A percentile compares a stretch with the other conserved stretches of the same genome.
phyloP scores from a whole-genome alignment of 2,888 invertebrate species.

The Lepidocyrtinus sp. region DNA sequence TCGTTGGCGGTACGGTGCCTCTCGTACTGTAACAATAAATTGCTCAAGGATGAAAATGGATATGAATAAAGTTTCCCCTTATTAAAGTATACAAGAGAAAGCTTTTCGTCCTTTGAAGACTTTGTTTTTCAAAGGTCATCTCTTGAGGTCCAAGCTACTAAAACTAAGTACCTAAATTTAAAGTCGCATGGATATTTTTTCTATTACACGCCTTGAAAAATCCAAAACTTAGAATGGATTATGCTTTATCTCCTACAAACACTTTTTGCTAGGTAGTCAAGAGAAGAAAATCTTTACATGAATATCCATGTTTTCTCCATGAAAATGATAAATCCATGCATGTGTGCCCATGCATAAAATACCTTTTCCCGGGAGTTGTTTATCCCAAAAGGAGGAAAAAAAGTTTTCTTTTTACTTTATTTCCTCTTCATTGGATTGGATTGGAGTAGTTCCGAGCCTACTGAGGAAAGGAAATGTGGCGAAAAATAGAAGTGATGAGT shows the following conservation, averaged over 20 bases:
- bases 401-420: background rate
- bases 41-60: slow-evolving; percentile 63
- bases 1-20: slow-evolving; percentile 48
- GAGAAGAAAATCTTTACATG: background rate
- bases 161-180: too few species aligned
- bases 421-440: background rate
- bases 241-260: too few species aligned
- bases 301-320: too few species aligned
- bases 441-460: too few species aligned
- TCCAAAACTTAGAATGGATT: slow-evolving; percentile 28
- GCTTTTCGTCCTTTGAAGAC: too few species aligned
- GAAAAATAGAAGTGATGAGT: background rate
- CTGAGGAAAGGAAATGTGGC: too few species aligned
- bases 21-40: slow-evolving; percentile 57
- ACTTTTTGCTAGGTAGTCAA: background rate
- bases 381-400: background rate
- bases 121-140: too few species aligned
- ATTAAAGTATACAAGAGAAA: too few species aligned
- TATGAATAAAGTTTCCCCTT: slow-evolving; percentile 39
- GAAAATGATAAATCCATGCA: background rate
- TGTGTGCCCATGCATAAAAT: background rate
- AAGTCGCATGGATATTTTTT: background rate
- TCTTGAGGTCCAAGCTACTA: too few species aligned
- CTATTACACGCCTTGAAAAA: slow-evolving; percentile 49
- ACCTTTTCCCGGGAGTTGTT: background rate